Evolutionary conservation across 2,888 invertebrate genomes (phyloP), one percentile per base, ranked within the genome.

Genomic region (Tineola bisselliella): DNA sequence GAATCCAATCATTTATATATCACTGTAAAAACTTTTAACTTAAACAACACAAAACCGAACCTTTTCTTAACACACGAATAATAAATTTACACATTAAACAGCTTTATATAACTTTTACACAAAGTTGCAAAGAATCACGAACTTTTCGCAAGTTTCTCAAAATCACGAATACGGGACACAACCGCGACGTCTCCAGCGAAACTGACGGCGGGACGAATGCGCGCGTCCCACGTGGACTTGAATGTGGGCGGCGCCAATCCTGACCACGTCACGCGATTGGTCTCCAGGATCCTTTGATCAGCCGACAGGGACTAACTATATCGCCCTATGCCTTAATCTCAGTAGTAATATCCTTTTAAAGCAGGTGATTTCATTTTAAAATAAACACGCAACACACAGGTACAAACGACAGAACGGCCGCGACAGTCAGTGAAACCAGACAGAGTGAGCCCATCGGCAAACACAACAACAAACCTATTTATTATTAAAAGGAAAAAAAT

Each of bases 321-420:
- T 83, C 78, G 77, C 79, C 80, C 75, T 80, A 78, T 74, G 80
- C 82, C 84, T 86, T 86, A 87, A 87, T 86, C 86, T 86, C 84
- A 74, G 82, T 81, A 86, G 81, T 84, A 83, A 82, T 79, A 78
- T 86, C 79, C 84, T 84, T 84, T 86, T 84, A 86, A 86, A 86
- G 84, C 84, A 84, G 81, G 86, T 86, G 86, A 86, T 84, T 82
- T 84, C 79, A 84, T 86, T 84, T 81, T 76, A 84, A 84, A 84
- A 83, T 48, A 48, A 48, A 48, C 17, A n/a, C 56, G 56, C 25
- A 12, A 5, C 52, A 13, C 25, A n/a, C 25, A 25, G 6, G 25
- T 25, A 17, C 31, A n/a, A n/a, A n/a, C n/a, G 19, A 3, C 25
- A 8, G 4, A 56, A n/a, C 8, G 56, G 19, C 12, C 19, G 15